These are phyloP conservation scores for Diachasmimorpha longicaudata DNA, from an alignment of 1,140 invertebrate species.

Conservation along the genomic window DNA sequence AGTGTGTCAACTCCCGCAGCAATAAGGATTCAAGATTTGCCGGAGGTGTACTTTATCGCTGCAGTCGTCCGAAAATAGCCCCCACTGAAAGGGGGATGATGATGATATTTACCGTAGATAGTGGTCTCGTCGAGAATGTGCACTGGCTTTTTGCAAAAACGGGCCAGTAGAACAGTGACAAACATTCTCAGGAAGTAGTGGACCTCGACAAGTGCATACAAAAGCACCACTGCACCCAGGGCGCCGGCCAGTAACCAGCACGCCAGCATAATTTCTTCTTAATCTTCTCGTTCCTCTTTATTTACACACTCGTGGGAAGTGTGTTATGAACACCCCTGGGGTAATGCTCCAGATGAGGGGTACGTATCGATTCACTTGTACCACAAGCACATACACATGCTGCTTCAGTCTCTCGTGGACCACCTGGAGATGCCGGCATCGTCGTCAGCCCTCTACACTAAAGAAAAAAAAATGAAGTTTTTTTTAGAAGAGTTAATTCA, in stretches of 20 bases:
- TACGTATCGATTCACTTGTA: not conserved
- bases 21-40: constrained; percentile 42
- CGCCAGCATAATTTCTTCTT: constrained; percentile 43
- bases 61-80: not conserved
- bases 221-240: constrained; percentile 59
- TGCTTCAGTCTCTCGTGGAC: not conserved
- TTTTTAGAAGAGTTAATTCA: too few species aligned
- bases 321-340: not conserved
- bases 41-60: not conserved
- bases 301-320: not conserved
- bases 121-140: constrained; percentile 71
- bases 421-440: constrained; percentile 22
- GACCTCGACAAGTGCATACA: constrained; percentile 69
- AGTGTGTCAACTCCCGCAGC: constrained; percentile 32
- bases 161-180: constrained; percentile 67
- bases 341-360: not conserved
- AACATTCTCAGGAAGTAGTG: constrained; percentile 74
- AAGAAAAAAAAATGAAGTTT: too few species aligned
- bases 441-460: not conserved
- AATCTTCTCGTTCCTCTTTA: not conserved
- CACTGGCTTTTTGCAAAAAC: constrained; percentile 68
- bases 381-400: not conserved
- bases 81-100: not conserved
- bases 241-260: constrained; percentile 61
- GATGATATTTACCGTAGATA: constrained; percentile 65